Conservation (phyloP, 2,797 vertebrate genomes). For the Phataginus tricuspis region DNA sequence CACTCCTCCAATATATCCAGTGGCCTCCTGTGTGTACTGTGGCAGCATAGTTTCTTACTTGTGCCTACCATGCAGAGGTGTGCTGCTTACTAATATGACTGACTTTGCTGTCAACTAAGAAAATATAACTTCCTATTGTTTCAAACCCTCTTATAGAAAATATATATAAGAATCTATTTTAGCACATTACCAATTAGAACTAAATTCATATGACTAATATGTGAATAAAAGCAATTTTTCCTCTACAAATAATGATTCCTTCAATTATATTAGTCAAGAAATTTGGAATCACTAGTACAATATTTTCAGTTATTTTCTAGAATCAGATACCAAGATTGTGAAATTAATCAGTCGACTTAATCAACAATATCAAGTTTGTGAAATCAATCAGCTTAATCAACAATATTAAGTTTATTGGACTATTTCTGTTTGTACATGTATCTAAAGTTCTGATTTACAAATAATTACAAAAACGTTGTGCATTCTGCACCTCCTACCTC, state of each 20-base stretch:
- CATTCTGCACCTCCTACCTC: not conserved
- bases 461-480: not conserved
- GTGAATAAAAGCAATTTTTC: not conserved
- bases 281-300: not conserved
- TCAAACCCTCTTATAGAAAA: not conserved
- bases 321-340: not conserved
- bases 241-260: not conserved
- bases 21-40: not conserved
- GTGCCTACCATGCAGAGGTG: not conserved
- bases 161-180: not conserved
- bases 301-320: not conserved
- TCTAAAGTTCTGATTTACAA: not conserved
- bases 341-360: not conserved
- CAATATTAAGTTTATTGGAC: not conserved
- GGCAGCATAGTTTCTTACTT: not conserved
- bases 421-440: not conserved
- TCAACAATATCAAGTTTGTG: not conserved
- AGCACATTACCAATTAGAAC: not conserved
- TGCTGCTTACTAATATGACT: not conserved
- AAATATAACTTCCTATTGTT: not conserved
- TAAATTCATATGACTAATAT: not conserved
- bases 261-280: not conserved
- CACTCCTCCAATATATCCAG: fast-evolving
- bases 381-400: not conserved
- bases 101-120: not conserved